These are phyloP conservation scores for Corapipo altera DNA, from an alignment of 2,113 vertebrate genomes.

Conservation along the genomic window DNA sequence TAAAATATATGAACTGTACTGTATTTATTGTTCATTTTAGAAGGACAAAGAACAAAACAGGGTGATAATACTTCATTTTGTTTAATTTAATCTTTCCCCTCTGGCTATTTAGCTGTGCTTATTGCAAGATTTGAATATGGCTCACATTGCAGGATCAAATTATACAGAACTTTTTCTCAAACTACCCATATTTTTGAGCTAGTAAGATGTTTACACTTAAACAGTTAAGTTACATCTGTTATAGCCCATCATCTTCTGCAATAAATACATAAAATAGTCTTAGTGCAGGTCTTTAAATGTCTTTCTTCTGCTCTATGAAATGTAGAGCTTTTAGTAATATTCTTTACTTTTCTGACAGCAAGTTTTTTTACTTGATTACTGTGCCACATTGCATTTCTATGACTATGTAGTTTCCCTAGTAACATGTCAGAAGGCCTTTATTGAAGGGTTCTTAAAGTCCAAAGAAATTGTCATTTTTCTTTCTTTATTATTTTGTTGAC, in stretches of 20 bases:
- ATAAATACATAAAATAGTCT: neutral
- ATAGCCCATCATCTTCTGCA: neutral
- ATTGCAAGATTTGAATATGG: neutral
- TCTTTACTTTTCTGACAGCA: constrained; percentile 3
- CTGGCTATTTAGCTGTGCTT: neutral
- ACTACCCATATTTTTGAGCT: neutral
- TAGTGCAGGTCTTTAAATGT: neutral
- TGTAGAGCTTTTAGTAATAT: neutral
- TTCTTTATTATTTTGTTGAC: neutral
- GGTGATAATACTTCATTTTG: neutral
- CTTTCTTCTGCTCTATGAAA: neutral
- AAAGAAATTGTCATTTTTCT: constrained; percentile 4
- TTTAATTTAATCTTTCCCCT: constrained; percentile 8
- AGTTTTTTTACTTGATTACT: neutral
- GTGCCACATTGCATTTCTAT: neutral
- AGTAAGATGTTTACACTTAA: neutral
- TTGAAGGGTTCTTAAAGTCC: neutral
- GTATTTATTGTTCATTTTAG: neutral
- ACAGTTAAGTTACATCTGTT: neutral
- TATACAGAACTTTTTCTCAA: neutral
- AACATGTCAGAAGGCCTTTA: constrained; percentile 20
- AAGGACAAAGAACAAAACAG: neutral
- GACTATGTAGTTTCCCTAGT: constrained; percentile 21
- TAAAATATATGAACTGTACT: neutral
- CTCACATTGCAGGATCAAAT: neutral